phyloP scores from a whole-genome alignment of 2,888 invertebrate genomes.

The Cephus pulcher region DNA sequence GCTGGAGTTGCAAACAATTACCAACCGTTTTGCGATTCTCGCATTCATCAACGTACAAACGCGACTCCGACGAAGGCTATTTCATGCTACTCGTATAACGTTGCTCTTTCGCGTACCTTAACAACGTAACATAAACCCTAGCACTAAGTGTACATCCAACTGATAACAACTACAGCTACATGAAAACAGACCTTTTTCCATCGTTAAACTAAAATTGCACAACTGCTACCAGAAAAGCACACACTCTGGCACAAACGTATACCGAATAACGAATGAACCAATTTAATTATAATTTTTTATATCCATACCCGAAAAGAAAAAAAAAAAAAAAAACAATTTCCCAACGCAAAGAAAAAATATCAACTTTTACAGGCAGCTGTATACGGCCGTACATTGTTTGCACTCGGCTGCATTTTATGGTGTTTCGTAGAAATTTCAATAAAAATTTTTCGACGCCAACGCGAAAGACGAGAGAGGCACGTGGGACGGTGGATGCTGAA shows the following conservation, averaged over 20 bases:
- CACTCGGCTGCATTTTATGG: not conserved
- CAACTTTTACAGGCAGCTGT: not conserved
- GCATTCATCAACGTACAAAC: not conserved
- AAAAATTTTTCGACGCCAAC: not conserved
- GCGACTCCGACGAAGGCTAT: constrained; percentile 14
- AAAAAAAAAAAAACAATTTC: not conserved
- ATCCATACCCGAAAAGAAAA: not conserved
- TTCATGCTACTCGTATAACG: constrained; percentile 24
- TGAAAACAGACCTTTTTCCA: constrained; percentile 2
- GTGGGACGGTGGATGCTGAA: not conserved
- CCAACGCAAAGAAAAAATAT: not conserved
- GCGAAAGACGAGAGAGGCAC: not conserved
- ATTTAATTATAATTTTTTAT: not conserved
- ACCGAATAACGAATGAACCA: too few species aligned
- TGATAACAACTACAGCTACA: constrained; percentile 28
- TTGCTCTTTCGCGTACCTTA: constrained; percentile 27
- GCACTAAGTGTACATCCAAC: constrained; percentile 32
- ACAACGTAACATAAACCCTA: constrained; percentile 21
- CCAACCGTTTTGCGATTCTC: not conserved
- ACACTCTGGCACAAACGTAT: too few species aligned
- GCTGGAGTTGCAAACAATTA: not conserved
- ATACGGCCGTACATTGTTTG: not conserved
- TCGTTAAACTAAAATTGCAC: not conserved
- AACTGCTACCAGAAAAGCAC: not conserved
- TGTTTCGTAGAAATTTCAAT: not conserved